Evolutionary conservation across 1,140 invertebrate genomes (phyloP).

Genomic region (Rhagoletis zephyria): DNA sequence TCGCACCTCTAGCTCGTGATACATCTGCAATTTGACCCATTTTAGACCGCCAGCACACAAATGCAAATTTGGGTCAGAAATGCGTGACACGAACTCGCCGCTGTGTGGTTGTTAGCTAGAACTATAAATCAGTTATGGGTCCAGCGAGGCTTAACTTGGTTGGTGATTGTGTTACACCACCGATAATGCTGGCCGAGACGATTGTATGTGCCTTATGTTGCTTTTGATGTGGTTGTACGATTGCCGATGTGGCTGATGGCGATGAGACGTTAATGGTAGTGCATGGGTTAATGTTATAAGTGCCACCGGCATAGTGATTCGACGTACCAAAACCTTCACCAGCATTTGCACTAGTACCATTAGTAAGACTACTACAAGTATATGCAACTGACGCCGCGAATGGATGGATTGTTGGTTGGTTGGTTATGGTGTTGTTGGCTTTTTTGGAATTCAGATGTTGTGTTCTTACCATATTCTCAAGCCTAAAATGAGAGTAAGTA

Average conservation of each 20-base stretch:
- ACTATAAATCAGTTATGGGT: conserved; percentile 72
- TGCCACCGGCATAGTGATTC: not conserved
- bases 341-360: conserved; percentile 1
- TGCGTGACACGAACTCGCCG: conserved; percentile 34
- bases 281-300: conserved; percentile 46
- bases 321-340: not conserved
- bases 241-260: conserved; percentile 49
- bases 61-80: not conserved
- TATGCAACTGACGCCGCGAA: not conserved
- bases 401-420: conserved; percentile 35
- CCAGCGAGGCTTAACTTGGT: conserved; percentile 62
- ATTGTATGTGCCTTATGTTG: conserved; percentile 48
- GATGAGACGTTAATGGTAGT: not conserved
- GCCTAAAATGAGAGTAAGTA: conserved; percentile 63
- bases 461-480: conserved; percentile 72
- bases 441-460: conserved; percentile 58
- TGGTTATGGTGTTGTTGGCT: conserved; percentile 42
- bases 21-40: not conserved
- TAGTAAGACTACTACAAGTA: conserved; percentile 17
- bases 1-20: not conserved
- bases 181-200: conserved; percentile 20
- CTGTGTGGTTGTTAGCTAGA: conserved; percentile 60
- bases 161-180: conserved; percentile 62
- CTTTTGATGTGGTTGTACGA: conserved; percentile 7
- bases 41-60: not conserved